Evolutionary conservation across 2,888 invertebrate species (phyloP), one percentile per base, ranked within the genome.

Genomic region (Sacculina carcini): DNA sequence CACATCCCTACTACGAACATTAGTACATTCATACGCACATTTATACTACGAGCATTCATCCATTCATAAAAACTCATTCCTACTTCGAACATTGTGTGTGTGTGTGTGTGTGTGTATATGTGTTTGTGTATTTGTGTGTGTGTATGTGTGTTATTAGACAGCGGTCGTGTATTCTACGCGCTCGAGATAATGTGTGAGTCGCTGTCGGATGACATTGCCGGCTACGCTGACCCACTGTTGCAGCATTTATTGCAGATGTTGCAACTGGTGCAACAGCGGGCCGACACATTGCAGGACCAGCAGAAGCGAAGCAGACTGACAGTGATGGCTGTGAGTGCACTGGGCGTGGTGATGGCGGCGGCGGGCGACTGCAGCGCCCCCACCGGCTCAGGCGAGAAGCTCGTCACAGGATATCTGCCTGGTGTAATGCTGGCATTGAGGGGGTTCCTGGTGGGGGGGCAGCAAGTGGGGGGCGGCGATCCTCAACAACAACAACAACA

Each of bases 151-250:
- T n/a, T n/a, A n/a, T n/a, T n/a, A 16, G 76, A 77, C 50, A 69
- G 77, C 2, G 75, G 76, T 57, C 71, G 78, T 50, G 75, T 81
- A 67, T 83, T 82, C 63, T 81, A 80, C 63, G 81, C 82, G 0
- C 62, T 83, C 54, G 81, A 82, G 64, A 76, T 75, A 53, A 82
- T 80, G 62, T 79, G 78, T 60, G 79, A 82, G 63, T 79, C 80
- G 64, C 67, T 82, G 38, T 77, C 77, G 56, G 73, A 76, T 49
- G 75, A 73, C n/a, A 66, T 83, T 34, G 63, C 77, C 48, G 79
- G 79, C 0, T 79, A 79, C 62, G 65, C 82, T 52, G 76, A 78
- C 0, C 67, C 72, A 2, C 64, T 83, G 38, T 80, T 83, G 79
- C 75, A 76, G 48, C 70, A 75, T 54, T 66, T 82, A 14, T 71